Base-by-base conservation (phyloP, 2,113 vertebrate genomes). In the Scomber colias region DNA sequence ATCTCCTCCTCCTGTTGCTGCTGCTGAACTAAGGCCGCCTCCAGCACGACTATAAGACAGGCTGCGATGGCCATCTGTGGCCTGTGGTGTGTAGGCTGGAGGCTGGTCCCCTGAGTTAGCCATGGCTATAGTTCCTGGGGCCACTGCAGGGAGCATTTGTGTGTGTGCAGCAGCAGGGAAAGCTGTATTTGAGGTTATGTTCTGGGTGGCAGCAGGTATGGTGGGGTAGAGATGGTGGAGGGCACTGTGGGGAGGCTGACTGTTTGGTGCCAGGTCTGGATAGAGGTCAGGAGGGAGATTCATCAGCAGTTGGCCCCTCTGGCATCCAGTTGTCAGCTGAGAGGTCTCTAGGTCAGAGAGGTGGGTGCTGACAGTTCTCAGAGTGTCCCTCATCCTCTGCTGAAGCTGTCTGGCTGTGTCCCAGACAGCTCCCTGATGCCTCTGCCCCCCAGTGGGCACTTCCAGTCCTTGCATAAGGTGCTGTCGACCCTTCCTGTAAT, bases 31-130 rank as follows among this genome's bases (percentile, higher is more conserved):
- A 24, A 96, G 90, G 53, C 95, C 67, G 9, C 24, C 50, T 55
- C 95, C 94, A 10, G 93, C 92, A 1, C 95, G 63, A 51, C 78
- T 94, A 0, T 95, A 95, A 45, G 94, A 96, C 49, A 98, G 93
- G 5, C 96, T 97, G 48, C 92, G 93, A 89, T 98, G 96, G 2
- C 97, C 97, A 31, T 96, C 93, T 0, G 95, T 94, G 49, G 97
- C 96, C 72, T 95, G 94, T 17, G 96, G 96, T 0, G 96, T 97
- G 64, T 98, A 99, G 0, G 94, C 95, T 64, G 98, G 97, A 40
- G 98, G 98, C 11, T 95, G 96, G 67, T 97, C 97, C 0, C 83
- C 85, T 9, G 94, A 63, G 59, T 63, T 73, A 80, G 88, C 86
- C 17, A 81, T 81, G 40, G n/a, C 73, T 57, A 46, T 11, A 40